Evolutionary conservation across 2,888 invertebrate species (phyloP), one percentile per base, ranked within the genome.

Genomic region (Spilosoma lubricipeda): DNA sequence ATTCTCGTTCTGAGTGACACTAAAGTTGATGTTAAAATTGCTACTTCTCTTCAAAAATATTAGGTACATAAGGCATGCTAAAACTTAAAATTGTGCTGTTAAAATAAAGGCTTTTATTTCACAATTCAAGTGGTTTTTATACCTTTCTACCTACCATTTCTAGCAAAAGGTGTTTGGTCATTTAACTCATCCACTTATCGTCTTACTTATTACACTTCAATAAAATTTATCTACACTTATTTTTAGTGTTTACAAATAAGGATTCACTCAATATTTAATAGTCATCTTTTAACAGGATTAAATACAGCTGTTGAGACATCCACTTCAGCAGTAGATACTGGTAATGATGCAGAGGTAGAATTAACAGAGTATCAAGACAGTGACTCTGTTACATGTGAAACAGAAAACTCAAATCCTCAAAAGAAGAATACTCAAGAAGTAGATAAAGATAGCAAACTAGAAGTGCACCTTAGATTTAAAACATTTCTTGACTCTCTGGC

Each of bases 271-370:
- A 20, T 48, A 39, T 11, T 9, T 4, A 39, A 56, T 2, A 27
- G 23, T 68, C 59, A 66, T 36, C 69, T 66, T 59, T 30, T 69
- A 73, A 23, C 45, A 70, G 65, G 66, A 39, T 67, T 74, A 36
- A 67, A 59, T 5, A n/a, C 23, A 42, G 23, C 20, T 56, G 23
- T 70, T 36, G 48, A 73, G 70, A 33, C 52, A 27, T 15, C 73
- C 39, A 75, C 73, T 78, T 63, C 68, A 77, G 74, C 70, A 77
- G 68, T 71, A 63, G 69, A 72, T 42, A 52, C 48, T 67, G 33
- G 27, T 59, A 63, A 23, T 59, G 15, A 9, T 8, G 15, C 30
- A 65, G 63, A 67, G 27, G 63, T 23, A 27, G 13, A 67, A 15
- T 33, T 45, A 68, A 48, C 23, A 45, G 33, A 33, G 7, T 36